These are phyloP conservation scores for Crossaster papposus DNA, from an alignment of 53 echinoderm and acorn worm genomes.

Conservation along the genomic window DNA sequence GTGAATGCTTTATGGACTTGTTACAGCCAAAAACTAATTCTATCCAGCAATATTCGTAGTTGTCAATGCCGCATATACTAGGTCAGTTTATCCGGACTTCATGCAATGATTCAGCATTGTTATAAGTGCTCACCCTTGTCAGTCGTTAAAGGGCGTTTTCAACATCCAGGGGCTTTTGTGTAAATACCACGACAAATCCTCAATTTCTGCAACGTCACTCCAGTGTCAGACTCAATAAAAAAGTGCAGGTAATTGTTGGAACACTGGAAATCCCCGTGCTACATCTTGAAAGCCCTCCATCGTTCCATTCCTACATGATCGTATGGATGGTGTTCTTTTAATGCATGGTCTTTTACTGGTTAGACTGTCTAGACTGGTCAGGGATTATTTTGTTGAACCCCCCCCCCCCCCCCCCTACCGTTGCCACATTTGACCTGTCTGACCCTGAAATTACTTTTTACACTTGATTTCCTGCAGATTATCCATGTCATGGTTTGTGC, in stretches of 20 bases:
- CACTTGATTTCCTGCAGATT: neutral
- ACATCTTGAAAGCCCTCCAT: neutral
- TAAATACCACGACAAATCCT: constrained; percentile 39
- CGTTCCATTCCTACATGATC: too few relatives aligned
- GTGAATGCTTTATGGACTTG: neutral
- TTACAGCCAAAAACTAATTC: neutral
- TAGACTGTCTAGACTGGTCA: too few relatives aligned
- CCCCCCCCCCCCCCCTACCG: too few relatives aligned
- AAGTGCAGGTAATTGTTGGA: constrained; percentile 1
- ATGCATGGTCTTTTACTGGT: neutral
- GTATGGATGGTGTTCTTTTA: too few relatives aligned
- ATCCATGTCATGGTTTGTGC: neutral
- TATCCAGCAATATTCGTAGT: neutral
- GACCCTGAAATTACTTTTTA: neutral
- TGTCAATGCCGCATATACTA: neutral
- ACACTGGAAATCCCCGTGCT: neutral
- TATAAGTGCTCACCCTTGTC: neutral
- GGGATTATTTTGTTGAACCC: too few relatives aligned
- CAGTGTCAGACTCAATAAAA: constrained; percentile 3
- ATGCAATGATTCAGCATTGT: constrained; percentile 55
- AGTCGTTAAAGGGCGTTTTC: neutral
- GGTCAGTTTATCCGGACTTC: neutral
- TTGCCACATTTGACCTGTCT: neutral
- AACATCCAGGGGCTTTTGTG: constrained; percentile 30
- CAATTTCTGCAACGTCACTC: constrained; percentile 42